Base-by-base conservation (phyloP, 2,888 invertebrate genomes). In the Heliconius ethilla region DNA sequence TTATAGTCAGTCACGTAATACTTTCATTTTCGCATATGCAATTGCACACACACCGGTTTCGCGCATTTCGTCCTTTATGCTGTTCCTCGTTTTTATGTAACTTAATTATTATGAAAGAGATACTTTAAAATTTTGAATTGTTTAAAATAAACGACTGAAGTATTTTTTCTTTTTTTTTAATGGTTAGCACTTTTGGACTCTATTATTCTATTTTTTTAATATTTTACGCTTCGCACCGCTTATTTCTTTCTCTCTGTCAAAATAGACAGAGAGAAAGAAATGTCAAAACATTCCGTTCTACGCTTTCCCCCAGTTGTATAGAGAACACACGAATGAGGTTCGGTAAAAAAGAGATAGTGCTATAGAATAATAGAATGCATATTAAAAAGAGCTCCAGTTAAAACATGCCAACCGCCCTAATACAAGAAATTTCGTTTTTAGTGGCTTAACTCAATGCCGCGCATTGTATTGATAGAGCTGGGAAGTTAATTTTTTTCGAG, bases 11-110 rank as follows among this genome's bases (percentile, higher is more conserved):
- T 76, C 45, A 70, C 76, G 74, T 75, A 78, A 80, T 78, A 80
- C 80, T 77, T 78, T 79, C 79, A n/a, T 78, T 78, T 80, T 78
- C 70, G 70, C 55, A 67, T 76, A 77, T 80, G 72, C 75, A 78
- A 76, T 80, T 78, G 80, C 78, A 75, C 78, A 74, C 76, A 70
- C 73, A 70, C 77, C 79, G 73, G 80, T 80, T 79, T n/a, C 37
- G 45, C 45, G 11, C 59, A 75, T 65, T 77, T 77, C 75, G 79
- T 75, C 77, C 79, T 79, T 75, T 79, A 72, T 77, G n/a, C 13
- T 65, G 66, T 76, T 74, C 70, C 70, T 75, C 70, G 74, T 40
- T 27, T 73, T 80, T 80, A 80, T 66, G 29, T 78, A 78, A 80
- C 25, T 59, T 75, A 55, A 40, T 76, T 63, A n/a, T 77, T 70